These are phyloP conservation scores for Sceloporus tristichus DNA, from an alignment of 2,113 vertebrate species.

Conservation along the genomic window DNA sequence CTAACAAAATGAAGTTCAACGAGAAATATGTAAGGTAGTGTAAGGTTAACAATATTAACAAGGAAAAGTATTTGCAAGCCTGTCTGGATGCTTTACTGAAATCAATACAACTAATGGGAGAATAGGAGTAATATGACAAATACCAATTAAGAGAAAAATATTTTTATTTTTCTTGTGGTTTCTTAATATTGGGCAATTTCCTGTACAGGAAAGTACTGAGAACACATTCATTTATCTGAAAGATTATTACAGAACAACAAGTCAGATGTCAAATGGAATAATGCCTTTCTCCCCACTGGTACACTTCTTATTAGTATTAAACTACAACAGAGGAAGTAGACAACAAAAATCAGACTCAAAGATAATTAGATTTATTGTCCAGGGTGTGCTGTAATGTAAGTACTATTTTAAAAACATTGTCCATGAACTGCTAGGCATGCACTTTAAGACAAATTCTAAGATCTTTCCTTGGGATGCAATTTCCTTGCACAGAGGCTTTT, in stretches of 20 bases:
- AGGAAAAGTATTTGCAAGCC: background rate
- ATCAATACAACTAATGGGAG: background rate
- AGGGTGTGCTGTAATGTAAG: background rate
- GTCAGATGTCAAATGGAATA: conserved; percentile 10
- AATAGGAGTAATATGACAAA: background rate
- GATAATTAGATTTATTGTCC: background rate
- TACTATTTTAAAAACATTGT: background rate
- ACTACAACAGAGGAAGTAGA: background rate
- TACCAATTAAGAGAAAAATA: background rate
- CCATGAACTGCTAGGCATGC: background rate
- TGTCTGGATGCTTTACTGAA: background rate
- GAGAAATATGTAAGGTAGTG: no score
- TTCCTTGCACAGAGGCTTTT: background rate
- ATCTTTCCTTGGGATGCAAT: background rate
- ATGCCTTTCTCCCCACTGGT: background rate
- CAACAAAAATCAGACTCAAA: conserved; percentile 6
- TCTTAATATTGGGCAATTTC: conserved; percentile 19
- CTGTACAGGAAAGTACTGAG: conserved; percentile 10
- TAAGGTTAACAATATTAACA: background rate
- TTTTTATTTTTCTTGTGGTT: background rate
- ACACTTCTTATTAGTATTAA: background rate
- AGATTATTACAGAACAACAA: background rate
- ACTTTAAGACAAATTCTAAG: background rate
- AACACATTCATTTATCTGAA: background rate
- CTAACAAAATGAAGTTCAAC: no score